Evolutionary conservation across 2,113 vertebrate genomes (phyloP), one percentile per base, ranked within the genome.

Genomic region (Arenaria interpres): DNA sequence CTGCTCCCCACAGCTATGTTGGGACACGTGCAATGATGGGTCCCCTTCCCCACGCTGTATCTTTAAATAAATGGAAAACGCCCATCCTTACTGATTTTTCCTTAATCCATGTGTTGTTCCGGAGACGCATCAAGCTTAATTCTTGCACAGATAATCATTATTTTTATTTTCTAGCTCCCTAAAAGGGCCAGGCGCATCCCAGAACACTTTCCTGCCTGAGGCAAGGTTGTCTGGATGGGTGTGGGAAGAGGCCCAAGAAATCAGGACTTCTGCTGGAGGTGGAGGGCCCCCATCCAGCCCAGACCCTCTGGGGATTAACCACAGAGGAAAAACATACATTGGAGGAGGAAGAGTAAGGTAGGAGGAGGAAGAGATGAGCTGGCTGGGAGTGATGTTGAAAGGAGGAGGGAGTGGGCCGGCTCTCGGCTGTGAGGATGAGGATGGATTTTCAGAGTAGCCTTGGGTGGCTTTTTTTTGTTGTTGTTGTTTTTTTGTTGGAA

Each of bases 11-110:
- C 35, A 57, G 35, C 50, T 39, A 28, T 20, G 15, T 35, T 32
- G n/a, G 33, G 7, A 14, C 14, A 16, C 27, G 13, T 19, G 6
- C 32, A 32, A 10, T 13, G 5, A 0, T 7, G 2, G 6, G 5
- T n/a, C 9, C 54, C 16, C 37, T 75, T 83, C 23, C 22, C 33
- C 13, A 4, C 2, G 4, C 12, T n/a, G 7, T 71, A 45, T 54
- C 57, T 48, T 84, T 24, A 60, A 73, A 50, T 7, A 46, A 32
- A 46, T 17, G 17, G 28, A 48, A 85, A 68, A 72, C 51, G 50
- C 45, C 32, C 4, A 1, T 46, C 39, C 56, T 77, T 59, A 15
- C 62, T 30, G 46, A 27, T 71, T 74, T 74, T 48, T 73, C 12
- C 32, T 73, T 46, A 15, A 86, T 28, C 60, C 50, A 19, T 3